These are phyloP conservation scores for Leuctra nigra DNA, from an alignment of 2,888 invertebrate species.

Conservation along the genomic window DNA sequence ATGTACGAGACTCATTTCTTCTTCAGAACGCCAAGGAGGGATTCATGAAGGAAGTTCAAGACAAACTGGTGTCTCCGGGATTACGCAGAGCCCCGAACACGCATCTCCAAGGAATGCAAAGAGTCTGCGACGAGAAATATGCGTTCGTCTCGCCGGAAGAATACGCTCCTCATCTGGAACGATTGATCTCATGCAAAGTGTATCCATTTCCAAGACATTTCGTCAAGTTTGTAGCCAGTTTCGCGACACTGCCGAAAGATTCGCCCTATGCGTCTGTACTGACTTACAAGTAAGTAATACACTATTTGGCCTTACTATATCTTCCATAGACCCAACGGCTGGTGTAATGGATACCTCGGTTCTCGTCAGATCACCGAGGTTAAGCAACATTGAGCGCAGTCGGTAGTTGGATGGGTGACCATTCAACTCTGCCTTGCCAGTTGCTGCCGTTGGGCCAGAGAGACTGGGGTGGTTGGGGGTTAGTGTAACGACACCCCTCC, in stretches of 20 bases:
- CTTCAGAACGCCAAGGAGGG: not conserved
- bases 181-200: not conserved
- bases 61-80: not conserved
- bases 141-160: not conserved
- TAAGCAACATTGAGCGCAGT: too few species aligned
- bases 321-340: too few species aligned
- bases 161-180: not conserved
- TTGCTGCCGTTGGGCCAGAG: too few species aligned
- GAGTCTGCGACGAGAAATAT: slow-evolving; percentile 1
- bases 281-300: too few species aligned
- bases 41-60: not conserved
- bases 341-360: too few species aligned
- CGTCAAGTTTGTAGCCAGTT: not conserved
- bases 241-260: not conserved
- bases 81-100: not conserved
- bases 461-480: too few species aligned
- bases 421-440: too few species aligned
- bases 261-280: not conserved
- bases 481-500: too few species aligned
- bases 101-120: not conserved
- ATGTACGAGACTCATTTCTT: too few species aligned
- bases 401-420: too few species aligned
- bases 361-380: too few species aligned
- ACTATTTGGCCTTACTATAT: too few species aligned
- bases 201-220: not conserved